Base-by-base conservation (phyloP, 2,113 vertebrate species). In the Ellobius talpinus region DNA sequence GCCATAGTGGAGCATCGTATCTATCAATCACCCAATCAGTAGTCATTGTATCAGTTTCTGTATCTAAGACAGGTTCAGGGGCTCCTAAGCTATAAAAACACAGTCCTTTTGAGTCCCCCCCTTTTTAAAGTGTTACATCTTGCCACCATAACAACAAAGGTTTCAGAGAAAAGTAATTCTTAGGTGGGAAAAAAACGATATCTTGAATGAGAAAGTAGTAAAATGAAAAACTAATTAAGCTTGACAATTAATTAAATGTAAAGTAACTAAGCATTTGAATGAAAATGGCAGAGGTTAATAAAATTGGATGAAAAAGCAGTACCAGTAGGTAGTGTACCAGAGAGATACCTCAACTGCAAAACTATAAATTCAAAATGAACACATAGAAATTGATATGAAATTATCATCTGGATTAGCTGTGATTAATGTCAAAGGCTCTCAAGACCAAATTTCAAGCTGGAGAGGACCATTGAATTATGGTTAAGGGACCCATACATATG, bases 81-180 rank as follows among this genome's bases (percentile, higher is more conserved):
- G 39, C 14, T 52, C 84, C 50, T 47, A 78, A 88, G 26, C 11
- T 63, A 23, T 58, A 86, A 79, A 90, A 78, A 82, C 79, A 87
- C 14, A 78, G 26, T 58, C 12, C 16, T 72, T 90, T n/a, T 65
- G 21, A 88, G 45, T 88, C 50, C 36, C 13, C 81, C 50, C 36
- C 17, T 70, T 58, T 23, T 81, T 61, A 61, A 61, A 81, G 0
- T 92, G 42, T 90, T 90, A 26, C 19, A 72, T 58, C 84, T 74
- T 74, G 39, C 52, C 31, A 66, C 26, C 82, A 7, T 52, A 68
- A 91, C 92, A 84, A 90, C 8, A n/a, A 65, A 74, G 61, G 47
- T 78, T 92, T 92, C 94, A 68, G 19, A 39, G 81, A 76, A 68
- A 78, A 50, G 78, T 68, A 45, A 50, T 66, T 29, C 89, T 91